These are phyloP conservation scores for Cephalopachus bancanus DNA, from an alignment of 2,797 vertebrate species.

Conservation along the genomic window DNA sequence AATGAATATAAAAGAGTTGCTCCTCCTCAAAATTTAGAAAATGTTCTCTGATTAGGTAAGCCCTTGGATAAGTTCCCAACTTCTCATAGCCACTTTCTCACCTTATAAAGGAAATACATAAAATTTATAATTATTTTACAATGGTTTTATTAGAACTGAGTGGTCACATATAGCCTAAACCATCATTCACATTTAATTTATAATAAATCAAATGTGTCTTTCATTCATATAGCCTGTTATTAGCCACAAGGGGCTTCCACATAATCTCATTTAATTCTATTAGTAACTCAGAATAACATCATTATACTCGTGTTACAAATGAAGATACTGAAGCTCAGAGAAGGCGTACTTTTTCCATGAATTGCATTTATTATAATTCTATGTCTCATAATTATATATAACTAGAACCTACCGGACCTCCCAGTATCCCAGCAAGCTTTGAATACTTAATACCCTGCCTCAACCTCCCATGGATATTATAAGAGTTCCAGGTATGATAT, in stretches of 20 bases:
- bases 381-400: background rate
- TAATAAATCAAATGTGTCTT: background rate
- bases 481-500: background rate
- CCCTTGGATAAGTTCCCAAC: background rate
- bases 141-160: background rate
- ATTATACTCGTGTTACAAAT: background rate
- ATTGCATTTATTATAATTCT: background rate
- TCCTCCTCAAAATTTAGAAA: constrained; percentile 32
- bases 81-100: background rate
- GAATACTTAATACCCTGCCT: no score
- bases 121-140: constrained; percentile 18
- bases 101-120: background rate
- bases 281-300: background rate
- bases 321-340: background rate
- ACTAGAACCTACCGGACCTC: background rate
- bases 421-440: background rate
- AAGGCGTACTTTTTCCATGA: background rate
- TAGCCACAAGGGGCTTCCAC: background rate
- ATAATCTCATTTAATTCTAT: constrained; percentile 29
- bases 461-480: background rate
- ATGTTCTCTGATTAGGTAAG: background rate
- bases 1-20: background rate
- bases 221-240: background rate
- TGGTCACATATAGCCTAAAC: constrained; percentile 11
- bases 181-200: constrained; percentile 34